Conservation (phyloP, 2,797 vertebrate genomes). For the Nannoperca obscura region DNA sequence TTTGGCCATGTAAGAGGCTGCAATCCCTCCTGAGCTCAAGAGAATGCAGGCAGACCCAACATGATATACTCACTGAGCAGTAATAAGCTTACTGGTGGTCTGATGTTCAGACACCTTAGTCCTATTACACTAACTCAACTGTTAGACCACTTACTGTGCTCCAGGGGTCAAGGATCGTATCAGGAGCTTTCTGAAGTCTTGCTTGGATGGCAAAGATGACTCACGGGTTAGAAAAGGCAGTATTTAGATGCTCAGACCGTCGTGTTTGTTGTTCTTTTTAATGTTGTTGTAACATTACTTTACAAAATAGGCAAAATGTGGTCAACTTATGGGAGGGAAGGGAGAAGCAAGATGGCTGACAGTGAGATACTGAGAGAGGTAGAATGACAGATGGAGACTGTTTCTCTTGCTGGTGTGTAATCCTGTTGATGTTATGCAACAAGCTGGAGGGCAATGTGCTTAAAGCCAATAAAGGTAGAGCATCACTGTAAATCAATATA, state of each 20-base stretch:
- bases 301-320: not conserved
- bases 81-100: constrained; percentile 69
- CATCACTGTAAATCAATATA: constrained; percentile 5
- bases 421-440: constrained; percentile 36
- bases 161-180: constrained; percentile 37
- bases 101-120: constrained; percentile 55
- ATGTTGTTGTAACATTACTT: not conserved
- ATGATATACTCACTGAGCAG: constrained; percentile 24
- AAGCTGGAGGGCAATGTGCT: constrained; percentile 2
- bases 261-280: not conserved
- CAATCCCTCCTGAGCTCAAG: constrained; percentile 54
- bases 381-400: not conserved
- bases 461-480: not conserved
- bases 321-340: not conserved
- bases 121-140: constrained; percentile 51
- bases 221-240: not conserved
- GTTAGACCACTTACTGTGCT: constrained; percentile 10
- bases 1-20: constrained; percentile 43
- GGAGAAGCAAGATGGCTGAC: not conserved
- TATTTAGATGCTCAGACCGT: not conserved
- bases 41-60: constrained; percentile 53
- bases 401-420: constrained; percentile 28
- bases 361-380: too few relatives aligned
- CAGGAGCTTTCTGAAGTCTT: not conserved
- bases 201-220: not conserved